Percentiles rank a stretch among this genome's conserved stretches.
Conservation (phyloP, 1,140 invertebrate genomes). For the Anoplolepis gracilipes region DNA sequence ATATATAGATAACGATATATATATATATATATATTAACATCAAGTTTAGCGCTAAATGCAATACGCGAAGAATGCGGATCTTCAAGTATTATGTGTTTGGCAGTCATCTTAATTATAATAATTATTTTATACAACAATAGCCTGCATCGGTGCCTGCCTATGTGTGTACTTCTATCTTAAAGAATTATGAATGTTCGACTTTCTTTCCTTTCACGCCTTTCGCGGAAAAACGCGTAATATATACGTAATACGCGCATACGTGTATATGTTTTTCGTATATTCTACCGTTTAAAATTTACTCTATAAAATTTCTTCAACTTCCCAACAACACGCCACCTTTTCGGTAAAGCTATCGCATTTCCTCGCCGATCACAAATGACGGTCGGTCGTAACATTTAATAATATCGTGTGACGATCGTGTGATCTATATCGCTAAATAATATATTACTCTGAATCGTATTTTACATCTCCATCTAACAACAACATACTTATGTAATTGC, state of each 20-base stretch:
- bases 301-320: slow-evolving; percentile 74
- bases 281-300: slow-evolving; percentile 71
- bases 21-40: neutral
- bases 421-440: slow-evolving; percentile 73
- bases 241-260: neutral
- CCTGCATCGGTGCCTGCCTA: slow-evolving; percentile 42
- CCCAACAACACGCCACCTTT: slow-evolving; percentile 60
- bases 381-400: slow-evolving; percentile 72
- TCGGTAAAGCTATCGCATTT: slow-evolving; percentile 63
- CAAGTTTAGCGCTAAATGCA: slow-evolving; percentile 23
- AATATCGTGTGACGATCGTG: slow-evolving; percentile 60
- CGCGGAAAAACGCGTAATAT: neutral
- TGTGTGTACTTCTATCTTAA: slow-evolving; percentile 18
- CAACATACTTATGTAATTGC: slow-evolving; percentile 74
- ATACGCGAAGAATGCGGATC: neutral
- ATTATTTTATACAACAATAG: slow-evolving; percentile 58
- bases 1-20: too few species aligned
- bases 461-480: slow-evolving; percentile 78
- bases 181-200: slow-evolving; percentile 59
- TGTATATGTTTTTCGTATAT: neutral
- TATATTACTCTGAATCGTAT: slow-evolving; percentile 79
- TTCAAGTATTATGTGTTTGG: slow-evolving; percentile 60
- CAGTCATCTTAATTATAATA: slow-evolving; percentile 63
- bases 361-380: slow-evolving; percentile 57
- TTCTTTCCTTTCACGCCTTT: slow-evolving; percentile 25